These are phyloP conservation scores for Limnothrissa miodon DNA, from an alignment of 2,113 vertebrate species.

Conservation along the genomic window DNA sequence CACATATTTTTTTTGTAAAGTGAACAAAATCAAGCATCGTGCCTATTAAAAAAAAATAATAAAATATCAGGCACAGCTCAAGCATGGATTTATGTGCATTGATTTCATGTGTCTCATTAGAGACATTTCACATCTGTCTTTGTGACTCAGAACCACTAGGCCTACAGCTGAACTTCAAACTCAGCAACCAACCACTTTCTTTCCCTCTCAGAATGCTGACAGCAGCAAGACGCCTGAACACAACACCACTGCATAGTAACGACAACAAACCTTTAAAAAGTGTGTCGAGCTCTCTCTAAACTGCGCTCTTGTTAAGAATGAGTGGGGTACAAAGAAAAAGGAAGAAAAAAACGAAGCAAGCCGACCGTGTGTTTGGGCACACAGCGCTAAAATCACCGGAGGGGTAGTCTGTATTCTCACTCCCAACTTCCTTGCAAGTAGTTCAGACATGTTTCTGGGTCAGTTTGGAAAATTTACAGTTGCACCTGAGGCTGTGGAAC, in stretches of 20 bases:
- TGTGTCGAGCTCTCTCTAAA: background rate
- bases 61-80: background rate
- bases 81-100: background rate
- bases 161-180: background rate
- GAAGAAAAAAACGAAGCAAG: constrained; percentile 4
- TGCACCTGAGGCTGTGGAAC: constrained; percentile 57
- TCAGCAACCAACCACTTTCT: background rate
- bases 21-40: background rate
- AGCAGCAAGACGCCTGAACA: background rate
- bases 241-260: background rate
- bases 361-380: background rate
- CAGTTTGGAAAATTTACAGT: constrained; percentile 48
- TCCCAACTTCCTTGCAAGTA: constrained; percentile 11
- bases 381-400: background rate
- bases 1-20: constrained; percentile 3
- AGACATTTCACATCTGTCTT: constrained; percentile 8
- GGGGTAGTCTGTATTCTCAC: background rate
- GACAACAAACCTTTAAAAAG: constrained; percentile 11
- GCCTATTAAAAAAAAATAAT: background rate
- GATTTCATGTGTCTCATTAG: constrained; percentile 2
- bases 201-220: background rate
- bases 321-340: background rate
- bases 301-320: background rate
- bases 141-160: constrained; percentile 4
- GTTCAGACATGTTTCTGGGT: constrained; percentile 61